Base-by-base conservation (phyloP, 2,113 vertebrate species). In the Seriola aureovittata region DNA sequence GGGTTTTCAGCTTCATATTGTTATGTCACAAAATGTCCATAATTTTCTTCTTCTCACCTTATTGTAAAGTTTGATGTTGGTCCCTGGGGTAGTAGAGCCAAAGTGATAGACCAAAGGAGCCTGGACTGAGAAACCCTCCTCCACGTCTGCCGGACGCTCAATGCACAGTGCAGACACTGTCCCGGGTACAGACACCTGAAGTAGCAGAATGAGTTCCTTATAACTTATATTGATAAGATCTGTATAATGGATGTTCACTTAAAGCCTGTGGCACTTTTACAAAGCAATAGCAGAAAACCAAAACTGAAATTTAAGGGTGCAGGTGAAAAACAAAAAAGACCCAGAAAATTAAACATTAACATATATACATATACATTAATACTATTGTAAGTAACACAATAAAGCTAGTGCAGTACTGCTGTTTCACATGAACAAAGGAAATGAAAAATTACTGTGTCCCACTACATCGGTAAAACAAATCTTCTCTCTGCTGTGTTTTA, bases 11-110 rank as follows among this genome's bases (percentile, higher is more conserved):
- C 5, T 36, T 50, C 46, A 19, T 17, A 50, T 16, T 46, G 44
- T 36, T 57, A 29, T 8, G 10, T 52, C 66, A 34, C 1, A 1
- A 25, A 48, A 17, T 1, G 1, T 34, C 3, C 0, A 44, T 13
- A n/a, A 73, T 71, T 2, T 36, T 2, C 29, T 46, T 46, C 6
- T 38, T 65, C 75, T 89, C 19, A 98, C 98, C 97, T 99, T 99
- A 77, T 99, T 99, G 90, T 99, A 99, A 67, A 99, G 97, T 91
- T 99, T 99, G 90, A 99, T 99, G 93, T 99, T 99, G 71, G 98
- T 99, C 46, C 98, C 98, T 0, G 98, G 98, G 2, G 97, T 97
- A 29, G 98, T 99, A 9, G 98, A 99, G 55, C 98, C 98, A 40
- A 99, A 99, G 93, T 99, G 98, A 89, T 98, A 99, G 7, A 99